Base-by-base conservation (phyloP, 2,888 invertebrate genomes). In the Colostygia pectinataria region DNA sequence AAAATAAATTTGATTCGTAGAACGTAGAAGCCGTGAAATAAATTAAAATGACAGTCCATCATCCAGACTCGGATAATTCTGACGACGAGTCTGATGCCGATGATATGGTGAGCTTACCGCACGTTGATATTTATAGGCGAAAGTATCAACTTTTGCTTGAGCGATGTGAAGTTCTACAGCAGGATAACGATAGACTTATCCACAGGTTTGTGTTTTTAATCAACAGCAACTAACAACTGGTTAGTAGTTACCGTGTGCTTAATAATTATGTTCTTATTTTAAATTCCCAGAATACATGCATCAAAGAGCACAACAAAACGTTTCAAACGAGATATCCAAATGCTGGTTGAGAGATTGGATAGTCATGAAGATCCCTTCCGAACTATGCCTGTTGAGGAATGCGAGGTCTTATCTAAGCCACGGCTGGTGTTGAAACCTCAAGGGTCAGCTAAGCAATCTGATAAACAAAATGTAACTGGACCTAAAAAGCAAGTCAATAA, bases 121-220 rank as follows among this genome's bases (percentile, higher is more conserved):
- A 86, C 44, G 93, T 94, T 72, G 92, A 94, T 74, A 88, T 93
- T 73, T 94, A 94, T 75, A 93, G 93, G 68, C 92, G 93, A 75
- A 95, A 95, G 84, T 95, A 94, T 77, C 93, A 94, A 77, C 82
- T 94, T 65, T 80, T 95, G 48, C 79, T 94, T 57, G 94, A 94
- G 74, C 92, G 94, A 90, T 95, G 95, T 80, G 93, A 94, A 83
- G 92, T 93, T 62, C 86, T 95, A 61, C 95, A 95, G 73, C 94
- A 94, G 91, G 93, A 94, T 72, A 95, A 95, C 78, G 94, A 95
- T 76, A 91, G 94, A 79, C 87, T 95, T 59, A 93, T 95, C 48
- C 92, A 92, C 82, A 92, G 92, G 92, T 92, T 74, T 66, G 79
- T 76, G 65, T 59, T 72, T 64, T 41, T 10, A 28, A 20, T 56